Percentiles rank a stretch among this genome's conserved stretches.
These are phyloP conservation scores for Eubasilissa splendida DNA, from an alignment of 2,888 invertebrate species.

Conservation along the genomic window DNA sequence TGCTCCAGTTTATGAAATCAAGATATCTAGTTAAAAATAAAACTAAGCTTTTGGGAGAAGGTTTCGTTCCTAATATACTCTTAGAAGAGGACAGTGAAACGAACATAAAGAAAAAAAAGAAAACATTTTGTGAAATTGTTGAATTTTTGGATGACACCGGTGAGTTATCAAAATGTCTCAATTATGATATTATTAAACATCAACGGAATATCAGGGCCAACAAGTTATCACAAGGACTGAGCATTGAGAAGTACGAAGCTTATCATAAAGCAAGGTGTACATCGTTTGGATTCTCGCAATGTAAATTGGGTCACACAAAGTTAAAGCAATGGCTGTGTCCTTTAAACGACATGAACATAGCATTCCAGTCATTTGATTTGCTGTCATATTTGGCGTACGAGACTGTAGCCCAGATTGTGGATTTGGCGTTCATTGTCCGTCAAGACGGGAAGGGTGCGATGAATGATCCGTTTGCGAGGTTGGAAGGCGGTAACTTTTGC, in stretches of 20 bases:
- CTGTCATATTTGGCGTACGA: slow-evolving; percentile 91
- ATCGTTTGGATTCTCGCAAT: slow-evolving; percentile 76
- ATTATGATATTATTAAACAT: slow-evolving; percentile 73
- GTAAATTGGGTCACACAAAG: slow-evolving; percentile 71
- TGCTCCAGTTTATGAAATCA: slow-evolving; percentile 81
- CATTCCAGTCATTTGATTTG: slow-evolving; percentile 80
- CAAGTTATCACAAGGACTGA: slow-evolving; percentile 73
- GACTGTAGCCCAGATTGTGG: slow-evolving; percentile 91
- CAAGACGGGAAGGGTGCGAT: slow-evolving; percentile 80
- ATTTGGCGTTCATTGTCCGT: slow-evolving; percentile 85
- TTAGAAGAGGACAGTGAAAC: slow-evolving; percentile 73
- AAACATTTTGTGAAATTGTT: slow-evolving; percentile 70
- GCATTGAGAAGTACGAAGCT: slow-evolving; percentile 79
- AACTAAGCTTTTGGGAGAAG: slow-evolving; percentile 62
- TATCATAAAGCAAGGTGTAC: slow-evolving; percentile 85
- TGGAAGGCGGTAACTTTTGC: slow-evolving; percentile 76
- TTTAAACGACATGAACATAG: slow-evolving; percentile 75
- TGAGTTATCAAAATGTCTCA: slow-evolving; percentile 70
- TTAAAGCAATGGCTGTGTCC: slow-evolving; percentile 78
- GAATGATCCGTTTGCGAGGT: slow-evolving; percentile 80
- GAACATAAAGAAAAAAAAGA: slow-evolving; percentile 66
- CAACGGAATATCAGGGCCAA: slow-evolving; percentile 68
- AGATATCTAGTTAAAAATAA: slow-evolving; percentile 69
- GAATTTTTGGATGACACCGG: slow-evolving; percentile 73
- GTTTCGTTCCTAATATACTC: slow-evolving; percentile 64